phyloP scores from a whole-genome alignment of 2,888 invertebrate species.

The Drosophila affinis region DNA sequence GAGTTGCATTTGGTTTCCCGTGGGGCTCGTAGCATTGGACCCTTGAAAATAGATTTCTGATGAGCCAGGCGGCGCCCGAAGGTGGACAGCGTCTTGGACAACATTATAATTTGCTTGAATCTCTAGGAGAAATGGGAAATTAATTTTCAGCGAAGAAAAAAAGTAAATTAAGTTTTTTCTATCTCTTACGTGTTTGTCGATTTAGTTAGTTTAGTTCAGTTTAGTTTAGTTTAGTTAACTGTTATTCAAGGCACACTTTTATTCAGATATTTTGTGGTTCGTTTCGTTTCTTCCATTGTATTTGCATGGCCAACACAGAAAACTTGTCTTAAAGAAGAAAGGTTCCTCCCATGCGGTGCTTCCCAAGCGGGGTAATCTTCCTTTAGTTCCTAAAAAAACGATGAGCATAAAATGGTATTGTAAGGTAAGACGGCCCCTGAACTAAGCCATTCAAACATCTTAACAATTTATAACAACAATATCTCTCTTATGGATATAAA shows the following conservation, averaged over 20 bases:
- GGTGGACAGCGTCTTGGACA: conserved; percentile 1
- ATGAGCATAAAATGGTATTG: no score
- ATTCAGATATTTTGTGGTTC: no score
- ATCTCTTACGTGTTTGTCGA: conserved; percentile 31
- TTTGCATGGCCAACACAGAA: no score
- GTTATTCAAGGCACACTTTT: background rate
- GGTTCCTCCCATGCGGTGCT: no score
- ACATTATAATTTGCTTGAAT: conserved; percentile 5
- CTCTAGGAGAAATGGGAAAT: background rate
- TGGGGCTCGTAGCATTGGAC: conserved; percentile 9
- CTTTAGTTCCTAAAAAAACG: no score
- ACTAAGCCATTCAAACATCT: no score
- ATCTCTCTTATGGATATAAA: no score
- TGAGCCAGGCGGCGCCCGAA: conserved; percentile 1
- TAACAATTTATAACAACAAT: no score
- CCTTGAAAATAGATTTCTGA: background rate
- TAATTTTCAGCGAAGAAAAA: background rate
- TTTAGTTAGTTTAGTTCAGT: background rate
- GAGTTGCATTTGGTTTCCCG: conserved; percentile 1
- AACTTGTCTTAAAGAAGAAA: no score
- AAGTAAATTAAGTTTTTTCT: conserved; percentile 5
- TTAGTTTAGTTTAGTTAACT: background rate
- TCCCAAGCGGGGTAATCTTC: no score
- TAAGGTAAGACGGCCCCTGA: no score
- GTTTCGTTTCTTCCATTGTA: no score